These are phyloP conservation scores for Passer montanus DNA, from an alignment of 2,113 vertebrate species.

Conservation along the genomic window DNA sequence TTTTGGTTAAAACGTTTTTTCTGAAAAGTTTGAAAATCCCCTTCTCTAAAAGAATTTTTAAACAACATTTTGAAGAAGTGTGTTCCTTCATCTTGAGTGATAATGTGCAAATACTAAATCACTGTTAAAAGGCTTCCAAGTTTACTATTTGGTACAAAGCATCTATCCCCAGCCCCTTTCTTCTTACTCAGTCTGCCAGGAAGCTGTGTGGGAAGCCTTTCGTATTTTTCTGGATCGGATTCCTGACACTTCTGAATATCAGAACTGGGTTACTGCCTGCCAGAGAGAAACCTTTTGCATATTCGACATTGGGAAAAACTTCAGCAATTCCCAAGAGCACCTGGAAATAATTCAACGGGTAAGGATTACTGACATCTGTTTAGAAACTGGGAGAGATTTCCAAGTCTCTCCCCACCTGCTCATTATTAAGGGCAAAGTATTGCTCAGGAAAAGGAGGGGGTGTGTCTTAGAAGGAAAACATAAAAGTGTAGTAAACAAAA, in stretches of 20 bases:
- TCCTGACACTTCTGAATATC: conserved; percentile 87
- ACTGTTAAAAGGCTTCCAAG: background rate
- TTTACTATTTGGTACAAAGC: background rate
- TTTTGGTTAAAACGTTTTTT: background rate
- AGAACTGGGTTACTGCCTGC: conserved; percentile 87
- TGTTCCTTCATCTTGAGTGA: background rate
- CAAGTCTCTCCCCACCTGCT: background rate
- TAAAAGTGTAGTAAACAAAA: background rate
- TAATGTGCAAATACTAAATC: background rate
- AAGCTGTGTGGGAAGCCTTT: conserved; percentile 94
- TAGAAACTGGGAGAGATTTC: background rate
- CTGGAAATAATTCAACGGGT: conserved; percentile 83
- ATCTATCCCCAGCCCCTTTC: background rate
- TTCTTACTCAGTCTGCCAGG: conserved; percentile 88
- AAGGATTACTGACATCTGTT: background rate
- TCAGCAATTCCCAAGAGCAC: conserved; percentile 90
- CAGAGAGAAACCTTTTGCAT: conserved; percentile 86
- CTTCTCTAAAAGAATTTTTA: background rate
- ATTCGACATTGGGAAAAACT: conserved; percentile 88
- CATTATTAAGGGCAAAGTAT: background rate
- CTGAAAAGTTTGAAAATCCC: background rate
- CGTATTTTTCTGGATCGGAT: conserved; percentile 91
- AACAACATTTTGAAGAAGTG: background rate
- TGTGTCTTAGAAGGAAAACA: background rate
- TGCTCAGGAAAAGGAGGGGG: conserved; percentile 13